Evolutionary conservation across 2,888 invertebrate genomes (phyloP).

Genomic region (Sepiola atlantica): DNA sequence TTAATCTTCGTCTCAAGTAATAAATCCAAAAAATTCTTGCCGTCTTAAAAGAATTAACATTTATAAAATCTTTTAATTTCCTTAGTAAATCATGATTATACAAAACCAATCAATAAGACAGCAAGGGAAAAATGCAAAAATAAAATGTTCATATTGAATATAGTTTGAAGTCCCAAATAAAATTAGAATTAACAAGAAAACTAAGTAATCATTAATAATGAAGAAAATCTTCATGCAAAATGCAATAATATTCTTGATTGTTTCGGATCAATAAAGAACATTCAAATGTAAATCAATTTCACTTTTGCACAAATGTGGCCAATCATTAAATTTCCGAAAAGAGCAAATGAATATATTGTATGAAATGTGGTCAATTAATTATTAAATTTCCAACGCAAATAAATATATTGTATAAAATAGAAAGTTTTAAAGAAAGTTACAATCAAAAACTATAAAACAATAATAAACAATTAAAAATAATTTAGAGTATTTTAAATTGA

Average conservation of each 20-base stretch:
- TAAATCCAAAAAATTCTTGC: background rate
- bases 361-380: background rate
- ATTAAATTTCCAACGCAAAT: too few relatives aligned
- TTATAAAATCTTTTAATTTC: background rate
- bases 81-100: background rate
- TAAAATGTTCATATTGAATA: background rate
- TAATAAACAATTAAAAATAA: background rate
- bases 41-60: background rate
- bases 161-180: background rate
- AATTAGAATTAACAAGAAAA: background rate
- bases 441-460: background rate
- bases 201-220: background rate
- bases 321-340: background rate
- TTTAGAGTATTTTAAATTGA: background rate
- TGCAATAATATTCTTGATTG: background rate
- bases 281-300: background rate
- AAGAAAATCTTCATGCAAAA: background rate
- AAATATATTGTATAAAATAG: too few relatives aligned
- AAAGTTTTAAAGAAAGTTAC: background rate
- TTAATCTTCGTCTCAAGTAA: background rate
- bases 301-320: background rate
- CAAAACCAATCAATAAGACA: background rate
- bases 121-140: background rate
- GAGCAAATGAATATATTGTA: background rate
- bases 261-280: background rate